Evolutionary conservation across 1,140 invertebrate genomes (phyloP).

Genomic region (Arctopsyche grandis): DNA sequence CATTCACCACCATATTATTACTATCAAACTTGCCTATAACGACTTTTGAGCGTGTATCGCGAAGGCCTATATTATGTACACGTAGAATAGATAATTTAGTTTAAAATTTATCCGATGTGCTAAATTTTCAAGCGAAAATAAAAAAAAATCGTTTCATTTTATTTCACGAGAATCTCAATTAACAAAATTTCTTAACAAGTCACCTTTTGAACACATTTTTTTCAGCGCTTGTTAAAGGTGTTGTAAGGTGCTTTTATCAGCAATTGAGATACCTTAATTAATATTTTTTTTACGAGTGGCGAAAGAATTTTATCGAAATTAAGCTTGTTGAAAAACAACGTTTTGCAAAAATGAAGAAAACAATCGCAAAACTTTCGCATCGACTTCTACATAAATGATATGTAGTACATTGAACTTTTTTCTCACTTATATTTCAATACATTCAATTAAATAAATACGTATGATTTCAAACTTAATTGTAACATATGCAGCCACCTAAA

Average conservation of each 20-base stretch:
- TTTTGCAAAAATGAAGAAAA: no score
- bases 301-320: no score
- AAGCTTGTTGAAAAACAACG: no score
- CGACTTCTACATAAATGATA: no score
- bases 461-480: no score
- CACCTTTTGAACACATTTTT: background rate
- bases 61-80: background rate
- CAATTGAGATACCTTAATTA: background rate
- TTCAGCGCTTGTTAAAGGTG: background rate
- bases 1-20: conserved; percentile 16
- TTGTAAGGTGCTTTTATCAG: background rate
- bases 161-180: background rate
- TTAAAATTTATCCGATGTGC: background rate
- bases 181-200: background rate
- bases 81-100: background rate
- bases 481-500: no score
- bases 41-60: background rate
- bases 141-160: background rate
- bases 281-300: background rate
- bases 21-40: background rate
- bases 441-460: no score
- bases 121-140: background rate
- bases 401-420: no score
- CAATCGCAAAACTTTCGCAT: no score
- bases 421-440: no score